phyloP scores from a whole-genome alignment of 2,113 vertebrate species.

The Tenebrosternarchus preto region DNA sequence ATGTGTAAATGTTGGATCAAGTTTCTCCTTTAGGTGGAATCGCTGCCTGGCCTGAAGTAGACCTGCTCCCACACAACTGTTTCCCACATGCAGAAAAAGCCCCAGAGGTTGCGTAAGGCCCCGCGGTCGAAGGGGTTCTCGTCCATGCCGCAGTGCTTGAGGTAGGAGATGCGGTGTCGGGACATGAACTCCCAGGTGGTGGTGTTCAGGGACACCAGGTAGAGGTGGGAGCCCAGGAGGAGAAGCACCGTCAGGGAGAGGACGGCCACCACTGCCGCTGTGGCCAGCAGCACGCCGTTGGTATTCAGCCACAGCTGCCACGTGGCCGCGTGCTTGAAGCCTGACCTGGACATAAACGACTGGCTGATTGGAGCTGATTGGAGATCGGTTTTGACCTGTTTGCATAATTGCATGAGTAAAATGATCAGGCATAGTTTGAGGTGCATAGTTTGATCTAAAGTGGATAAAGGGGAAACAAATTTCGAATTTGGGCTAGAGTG shows the following conservation, averaged over 20 bases:
- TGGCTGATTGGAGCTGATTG: neutral
- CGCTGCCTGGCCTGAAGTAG: constrained; percentile 77
- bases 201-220: constrained; percentile 88
- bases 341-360: constrained; percentile 83
- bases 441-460: no score
- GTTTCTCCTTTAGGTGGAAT: constrained; percentile 68
- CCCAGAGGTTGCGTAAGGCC: constrained; percentile 84
- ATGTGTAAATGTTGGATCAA: neutral
- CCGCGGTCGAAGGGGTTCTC: constrained; percentile 92
- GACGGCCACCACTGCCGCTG: constrained; percentile 73
- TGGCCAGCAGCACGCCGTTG: constrained; percentile 77
- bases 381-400: neutral
- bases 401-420: neutral
- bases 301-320: constrained; percentile 82
- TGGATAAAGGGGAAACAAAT: no score
- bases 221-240: constrained; percentile 87
- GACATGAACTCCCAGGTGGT: constrained; percentile 99
- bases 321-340: constrained; percentile 74
- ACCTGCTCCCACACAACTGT: constrained; percentile 86
- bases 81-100: constrained; percentile 88
- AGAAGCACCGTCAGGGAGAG: constrained; percentile 77
- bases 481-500: no score
- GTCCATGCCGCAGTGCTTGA: constrained; percentile 79
- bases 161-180: constrained; percentile 89
- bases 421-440: neutral